Evolutionary conservation across 2,888 invertebrate species (phyloP).

Genomic region (Watsonalla binaria): DNA sequence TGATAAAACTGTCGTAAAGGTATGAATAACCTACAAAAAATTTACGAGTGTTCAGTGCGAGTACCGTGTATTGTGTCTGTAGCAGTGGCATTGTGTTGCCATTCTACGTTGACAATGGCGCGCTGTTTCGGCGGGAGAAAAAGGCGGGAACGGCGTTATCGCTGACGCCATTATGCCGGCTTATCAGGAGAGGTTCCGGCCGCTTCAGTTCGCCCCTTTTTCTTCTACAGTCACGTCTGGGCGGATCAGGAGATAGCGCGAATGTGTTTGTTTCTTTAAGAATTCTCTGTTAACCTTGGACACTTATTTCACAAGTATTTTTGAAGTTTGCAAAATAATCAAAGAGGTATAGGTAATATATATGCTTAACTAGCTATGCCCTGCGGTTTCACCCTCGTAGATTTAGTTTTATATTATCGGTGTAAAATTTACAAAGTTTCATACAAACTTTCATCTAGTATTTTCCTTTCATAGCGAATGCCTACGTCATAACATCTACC

Average conservation of each 20-base stretch:
- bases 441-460: too few relatives aligned
- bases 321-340: too few relatives aligned
- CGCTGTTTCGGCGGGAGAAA: conserved; percentile 72
- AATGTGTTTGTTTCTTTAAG: conserved; percentile 33
- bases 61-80: conserved; percentile 37
- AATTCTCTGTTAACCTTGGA: conserved; percentile 19
- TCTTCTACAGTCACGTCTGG: conserved; percentile 76
- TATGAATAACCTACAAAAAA: conserved; percentile 49
- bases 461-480: too few relatives aligned
- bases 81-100: conserved; percentile 56
- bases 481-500: too few relatives aligned
- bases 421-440: too few relatives aligned
- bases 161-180: conserved; percentile 74
- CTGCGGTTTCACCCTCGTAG: too few relatives aligned
- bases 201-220: conserved; percentile 69
- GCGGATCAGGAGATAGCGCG: conserved; percentile 43
- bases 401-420: too few relatives aligned
- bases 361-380: too few relatives aligned
- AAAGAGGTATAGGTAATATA: too few relatives aligned
- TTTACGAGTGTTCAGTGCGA: conserved; percentile 55
- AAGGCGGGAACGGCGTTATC: conserved; percentile 76
- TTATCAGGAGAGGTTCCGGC: conserved; percentile 70
- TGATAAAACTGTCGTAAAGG: conserved; percentile 41
- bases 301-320: too few relatives aligned
- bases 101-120: conserved; percentile 66